Evolutionary conservation across 2,888 invertebrate species (phyloP), one percentile per base, ranked within the genome.

Genomic region (Dyspetes luteomarginatus): DNA sequence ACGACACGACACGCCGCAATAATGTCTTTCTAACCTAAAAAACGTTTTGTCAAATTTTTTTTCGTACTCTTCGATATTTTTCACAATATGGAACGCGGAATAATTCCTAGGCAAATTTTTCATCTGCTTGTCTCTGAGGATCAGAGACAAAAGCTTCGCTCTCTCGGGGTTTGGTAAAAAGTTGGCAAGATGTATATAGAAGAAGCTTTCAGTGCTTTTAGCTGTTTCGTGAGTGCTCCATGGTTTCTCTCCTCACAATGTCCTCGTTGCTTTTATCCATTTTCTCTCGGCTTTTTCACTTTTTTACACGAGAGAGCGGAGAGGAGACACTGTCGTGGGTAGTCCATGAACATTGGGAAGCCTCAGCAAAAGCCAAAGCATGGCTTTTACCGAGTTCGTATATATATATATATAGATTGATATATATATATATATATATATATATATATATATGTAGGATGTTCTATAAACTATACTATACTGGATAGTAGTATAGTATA

Each of bases 281-380:
- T 69, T 36, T 45, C 69, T 56, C 69, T 43, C 28, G 69, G 69
- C 56, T 69, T 45, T 69, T 56, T 56, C 28, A 71, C 60, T 24
- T 48, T 60, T 50, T 30, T 30, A 30, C 45, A 15, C 30, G 5
- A 19, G 12, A 15, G 36, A 72, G 12, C 60, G 48, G 45, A 45
- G n/a, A 45, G 60, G 72, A 72, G 72, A 72, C 72, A 72, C 72
- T 72, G 56, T 56, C 71, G 36, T 30, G 48, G 36, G 30, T 62
- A 26, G 62, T 60, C 48, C 60, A 41, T 24, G 50, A 62, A 72
- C 17, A 62, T 72, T 41, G 60, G 50, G 55, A 78, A 74, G 43
- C 69, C 79, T 65, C 67, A n/a, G 71, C 74, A 79, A 79, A 78
- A 74, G 74, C 56, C 41, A 56, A 74, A 78, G 62, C 73, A 55